Percentiles rank a stretch among this genome's conserved stretches.
phyloP scores from a whole-genome alignment of 92 coral and sea anemone species.

The Metridium senile region DNA sequence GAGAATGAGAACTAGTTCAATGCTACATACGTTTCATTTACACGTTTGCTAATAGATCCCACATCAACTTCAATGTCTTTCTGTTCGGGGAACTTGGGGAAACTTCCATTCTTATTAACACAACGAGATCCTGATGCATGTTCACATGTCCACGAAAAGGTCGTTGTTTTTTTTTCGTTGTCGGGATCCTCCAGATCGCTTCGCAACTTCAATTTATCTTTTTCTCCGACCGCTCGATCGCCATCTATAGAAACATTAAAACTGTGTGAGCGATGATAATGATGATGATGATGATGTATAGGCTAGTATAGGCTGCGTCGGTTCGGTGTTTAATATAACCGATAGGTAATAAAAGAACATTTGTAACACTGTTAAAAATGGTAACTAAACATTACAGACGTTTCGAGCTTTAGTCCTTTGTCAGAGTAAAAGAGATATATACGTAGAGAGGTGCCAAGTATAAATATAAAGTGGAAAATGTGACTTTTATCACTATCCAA shows the following conservation, averaged over 20 bases:
- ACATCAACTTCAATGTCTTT: neutral
- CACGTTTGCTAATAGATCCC: neutral
- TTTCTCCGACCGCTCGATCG: conserved; percentile 34
- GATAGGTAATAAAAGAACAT: too few species aligned
- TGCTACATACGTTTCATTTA: neutral
- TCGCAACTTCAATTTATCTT: conserved; percentile 42
- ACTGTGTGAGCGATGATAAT: neutral
- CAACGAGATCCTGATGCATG: conserved; percentile 19
- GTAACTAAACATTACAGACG: too few species aligned
- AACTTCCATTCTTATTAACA: neutral
- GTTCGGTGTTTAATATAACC: too few species aligned
- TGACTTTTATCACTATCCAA: too few species aligned
- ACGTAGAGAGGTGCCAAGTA: too few species aligned
- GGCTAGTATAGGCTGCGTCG: too few species aligned
- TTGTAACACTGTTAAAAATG: too few species aligned
- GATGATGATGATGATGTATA: neutral
- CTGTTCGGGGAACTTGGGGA: neutral
- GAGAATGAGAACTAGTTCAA: too few species aligned
- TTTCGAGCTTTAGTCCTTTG: too few species aligned
- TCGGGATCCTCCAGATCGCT: conserved; percentile 57
- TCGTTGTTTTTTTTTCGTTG: conserved; percentile 18
- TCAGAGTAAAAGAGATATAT: too few species aligned
- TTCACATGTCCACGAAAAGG: conserved; percentile 45
- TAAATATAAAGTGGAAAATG: too few species aligned
- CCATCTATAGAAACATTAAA: conserved; percentile 31